Evolutionary conservation across 92 coral and sea anemone species (phyloP), one percentile per base, ranked within the genome.

Genomic region (Paramuricea clavata): DNA sequence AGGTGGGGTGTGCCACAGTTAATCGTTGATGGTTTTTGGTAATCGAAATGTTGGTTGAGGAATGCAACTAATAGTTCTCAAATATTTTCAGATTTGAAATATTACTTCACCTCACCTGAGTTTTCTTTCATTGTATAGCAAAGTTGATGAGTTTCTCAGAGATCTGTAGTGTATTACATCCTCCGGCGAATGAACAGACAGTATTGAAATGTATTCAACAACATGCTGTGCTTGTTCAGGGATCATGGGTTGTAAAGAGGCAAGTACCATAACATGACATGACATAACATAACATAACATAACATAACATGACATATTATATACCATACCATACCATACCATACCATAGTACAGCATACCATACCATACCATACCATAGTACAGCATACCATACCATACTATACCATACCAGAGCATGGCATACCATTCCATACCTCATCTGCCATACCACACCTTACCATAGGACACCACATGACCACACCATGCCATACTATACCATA

Each of bases 221-320:
- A 88, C 93, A 85, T 89, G 98, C 95, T 39, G 95, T 92, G 6
- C 87, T 95, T 62, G 98, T 95, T 64, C 98, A 95, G 78, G 98
- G 98, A 31, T 94, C 96, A 19, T 95, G 98, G 98, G 95, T 95
- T 17, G 98, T 94, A 1, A 95, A 95, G 49, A 95, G 98, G 98
- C 92, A 4, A 32, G 89, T 39, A 8, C 16, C 23, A 1, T 65
- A n/a, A 11, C 32, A 5, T 69, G 17, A 41, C 33, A 17, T 42
- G 59, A 49, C 52, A 4, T 70, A 19, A 12, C 17, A 47, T 47
- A 47, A 6, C 52, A 47, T 47, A 47, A 1, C 16, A 12, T 36
- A 32, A 4, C 74, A 23, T 3, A 64, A 27, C 71, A 17, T 28
- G n/a, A 12, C 49, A 5, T 12, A 36, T 36, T 36, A 8, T 12